phyloP scores from a whole-genome alignment of 2,797 vertebrate species.

The Hemibagrus guttatus region DNA sequence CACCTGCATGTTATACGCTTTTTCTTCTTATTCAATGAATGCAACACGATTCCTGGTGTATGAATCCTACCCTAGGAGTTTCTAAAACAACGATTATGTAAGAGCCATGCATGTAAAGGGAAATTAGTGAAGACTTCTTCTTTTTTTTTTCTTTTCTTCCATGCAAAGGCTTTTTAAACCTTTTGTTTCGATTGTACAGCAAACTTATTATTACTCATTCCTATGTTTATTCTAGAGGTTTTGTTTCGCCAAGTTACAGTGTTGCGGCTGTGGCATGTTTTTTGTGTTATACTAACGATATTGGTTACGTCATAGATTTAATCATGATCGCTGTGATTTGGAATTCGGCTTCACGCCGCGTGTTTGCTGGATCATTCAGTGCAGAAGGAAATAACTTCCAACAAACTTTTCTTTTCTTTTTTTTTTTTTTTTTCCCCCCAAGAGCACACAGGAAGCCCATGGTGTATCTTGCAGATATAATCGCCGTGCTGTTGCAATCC shows the following conservation, averaged over 20 bases:
- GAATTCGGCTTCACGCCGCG: background rate
- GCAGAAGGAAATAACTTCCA: background rate
- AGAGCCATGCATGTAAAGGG: too few relatives aligned
- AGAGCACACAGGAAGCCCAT: background rate
- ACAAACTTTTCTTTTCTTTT: too few relatives aligned
- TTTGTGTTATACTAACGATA: background rate
- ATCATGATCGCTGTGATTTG: background rate
- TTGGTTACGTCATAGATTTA: background rate
- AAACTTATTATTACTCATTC: background rate
- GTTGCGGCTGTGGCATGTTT: background rate
- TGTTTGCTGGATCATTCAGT: too few relatives aligned
- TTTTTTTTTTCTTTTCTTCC: too few relatives aligned
- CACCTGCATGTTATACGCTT: constrained; percentile 17
- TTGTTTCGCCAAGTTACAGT: background rate
- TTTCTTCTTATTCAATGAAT: background rate
- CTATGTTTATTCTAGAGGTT: background rate
- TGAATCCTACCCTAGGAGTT: too few relatives aligned
- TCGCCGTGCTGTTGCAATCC: background rate
- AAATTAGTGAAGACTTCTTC: too few relatives aligned
- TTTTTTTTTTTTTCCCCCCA: too few relatives aligned
- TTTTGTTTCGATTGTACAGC: background rate
- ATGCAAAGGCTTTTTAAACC: background rate
- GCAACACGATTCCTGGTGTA: background rate
- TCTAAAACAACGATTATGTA: too few relatives aligned
- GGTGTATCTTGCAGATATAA: background rate